Evolutionary conservation across 2,113 vertebrate species (phyloP).

Genomic region (Esox niger): DNA sequence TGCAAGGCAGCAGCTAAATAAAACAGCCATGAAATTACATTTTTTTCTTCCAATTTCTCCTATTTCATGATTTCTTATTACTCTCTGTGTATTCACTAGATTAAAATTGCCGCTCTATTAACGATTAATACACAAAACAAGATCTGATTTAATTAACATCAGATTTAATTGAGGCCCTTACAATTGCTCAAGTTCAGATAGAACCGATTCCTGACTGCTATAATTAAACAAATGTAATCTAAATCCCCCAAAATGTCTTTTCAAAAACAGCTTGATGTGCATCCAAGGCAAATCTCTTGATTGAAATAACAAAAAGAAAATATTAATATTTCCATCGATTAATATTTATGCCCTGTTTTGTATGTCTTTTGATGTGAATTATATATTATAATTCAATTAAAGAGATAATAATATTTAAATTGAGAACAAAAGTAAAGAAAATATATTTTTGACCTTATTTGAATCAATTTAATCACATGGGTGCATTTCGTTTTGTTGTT

Average conservation of each 20-base stretch:
- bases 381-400: conserved; percentile 77
- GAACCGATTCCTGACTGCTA: conserved; percentile 59
- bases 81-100: conserved; percentile 73
- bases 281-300: conserved; percentile 68
- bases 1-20: conserved; percentile 68
- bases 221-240: conserved; percentile 71
- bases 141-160: conserved; percentile 83
- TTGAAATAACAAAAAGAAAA: conserved; percentile 61
- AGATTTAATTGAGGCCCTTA: conserved; percentile 76
- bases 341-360: conserved; percentile 56
- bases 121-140: conserved; percentile 80
- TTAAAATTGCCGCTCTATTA: conserved; percentile 80
- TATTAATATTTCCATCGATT: conserved; percentile 66
- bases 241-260: conserved; percentile 64
- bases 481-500: conserved; percentile 57
- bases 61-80: conserved; percentile 66
- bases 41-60: conserved; percentile 60
- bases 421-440: conserved; percentile 40
- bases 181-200: conserved; percentile 67
- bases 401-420: conserved; percentile 64
- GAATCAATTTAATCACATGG: conserved; percentile 53
- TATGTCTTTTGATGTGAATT: conserved; percentile 45
- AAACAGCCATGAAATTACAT: conserved; percentile 76
- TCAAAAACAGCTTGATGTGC: conserved; percentile 58
- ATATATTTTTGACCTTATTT: conserved; percentile 52